phyloP scores from a whole-genome alignment of 2,888 invertebrate genomes.

The Aricia artaxerxes region DNA sequence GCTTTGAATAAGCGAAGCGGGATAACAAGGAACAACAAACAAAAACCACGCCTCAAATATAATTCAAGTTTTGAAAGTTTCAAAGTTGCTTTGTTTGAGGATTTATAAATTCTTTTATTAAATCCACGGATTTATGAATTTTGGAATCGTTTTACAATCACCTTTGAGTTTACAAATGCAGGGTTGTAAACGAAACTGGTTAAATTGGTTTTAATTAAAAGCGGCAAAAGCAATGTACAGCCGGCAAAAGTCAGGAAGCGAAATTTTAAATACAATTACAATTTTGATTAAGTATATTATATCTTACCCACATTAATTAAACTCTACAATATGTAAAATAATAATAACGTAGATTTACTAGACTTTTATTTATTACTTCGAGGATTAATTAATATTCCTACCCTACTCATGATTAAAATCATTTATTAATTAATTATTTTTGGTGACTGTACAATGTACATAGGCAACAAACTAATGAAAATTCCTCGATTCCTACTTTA shows the following conservation, averaged over 20 bases:
- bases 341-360: no score
- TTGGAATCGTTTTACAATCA: slow-evolving; percentile 6
- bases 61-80: slow-evolving; percentile 18
- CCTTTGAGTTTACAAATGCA: slow-evolving; percentile 16
- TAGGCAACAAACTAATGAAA: neutral
- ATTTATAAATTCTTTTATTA: slow-evolving; percentile 17
- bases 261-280: neutral
- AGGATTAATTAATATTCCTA: no score
- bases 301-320: no score
- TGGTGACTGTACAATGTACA: neutral
- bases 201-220: slow-evolving; percentile 18
- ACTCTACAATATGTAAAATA: no score
- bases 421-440: neutral
- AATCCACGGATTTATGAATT: slow-evolving; percentile 3
- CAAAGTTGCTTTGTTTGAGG: slow-evolving; percentile 12
- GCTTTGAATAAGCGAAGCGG: neutral
- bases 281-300: neutral
- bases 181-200: slow-evolving; percentile 14
- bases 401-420: neutral
- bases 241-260: neutral
- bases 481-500: neutral
- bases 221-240: slow-evolving; percentile 1
- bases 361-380: no score
- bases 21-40: slow-evolving; percentile 13
- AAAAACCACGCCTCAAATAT: neutral